phyloP scores from a whole-genome alignment of 2,113 vertebrate genomes.

The Phalacrocorax brasilianus region DNA sequence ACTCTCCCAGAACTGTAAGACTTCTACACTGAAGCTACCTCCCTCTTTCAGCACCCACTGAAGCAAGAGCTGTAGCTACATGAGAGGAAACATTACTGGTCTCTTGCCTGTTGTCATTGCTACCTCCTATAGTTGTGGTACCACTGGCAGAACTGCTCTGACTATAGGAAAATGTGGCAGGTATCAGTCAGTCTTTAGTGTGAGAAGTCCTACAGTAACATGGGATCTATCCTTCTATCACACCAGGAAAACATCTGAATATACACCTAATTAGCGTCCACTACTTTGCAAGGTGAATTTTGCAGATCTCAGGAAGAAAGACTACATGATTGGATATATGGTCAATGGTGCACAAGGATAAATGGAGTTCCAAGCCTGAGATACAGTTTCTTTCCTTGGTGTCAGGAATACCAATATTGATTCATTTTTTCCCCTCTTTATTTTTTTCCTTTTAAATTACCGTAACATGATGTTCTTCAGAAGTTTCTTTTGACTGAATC shows the following conservation, averaged over 20 bases:
- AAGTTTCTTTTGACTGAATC: not conserved
- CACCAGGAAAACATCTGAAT: not conserved
- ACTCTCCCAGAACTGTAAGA: not conserved
- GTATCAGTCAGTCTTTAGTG: not conserved
- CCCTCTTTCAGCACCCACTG: not conserved
- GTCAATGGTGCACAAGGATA: not conserved
- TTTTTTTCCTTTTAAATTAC: not conserved
- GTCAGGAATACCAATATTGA: not conserved
- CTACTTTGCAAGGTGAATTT: not conserved
- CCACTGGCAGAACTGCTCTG: not conserved
- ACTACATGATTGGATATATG: fast-evolving
- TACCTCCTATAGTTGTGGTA: fast-evolving
- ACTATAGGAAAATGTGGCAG: not conserved
- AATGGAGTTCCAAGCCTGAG: not conserved
- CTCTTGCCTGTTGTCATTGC: not conserved
- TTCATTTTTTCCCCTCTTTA: fast-evolving
- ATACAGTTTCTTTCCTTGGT: not conserved
- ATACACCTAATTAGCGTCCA: not conserved
- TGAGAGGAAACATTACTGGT: not conserved
- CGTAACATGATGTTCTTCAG: not conserved
- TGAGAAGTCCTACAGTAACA: not conserved
- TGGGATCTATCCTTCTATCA: not conserved
- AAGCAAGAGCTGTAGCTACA: not conserved
- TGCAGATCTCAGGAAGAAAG: not conserved
- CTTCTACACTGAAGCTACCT: not conserved